phyloP scores from a whole-genome alignment of 92 coral and sea anemone genomes.

The Palythoa grandiflora region DNA sequence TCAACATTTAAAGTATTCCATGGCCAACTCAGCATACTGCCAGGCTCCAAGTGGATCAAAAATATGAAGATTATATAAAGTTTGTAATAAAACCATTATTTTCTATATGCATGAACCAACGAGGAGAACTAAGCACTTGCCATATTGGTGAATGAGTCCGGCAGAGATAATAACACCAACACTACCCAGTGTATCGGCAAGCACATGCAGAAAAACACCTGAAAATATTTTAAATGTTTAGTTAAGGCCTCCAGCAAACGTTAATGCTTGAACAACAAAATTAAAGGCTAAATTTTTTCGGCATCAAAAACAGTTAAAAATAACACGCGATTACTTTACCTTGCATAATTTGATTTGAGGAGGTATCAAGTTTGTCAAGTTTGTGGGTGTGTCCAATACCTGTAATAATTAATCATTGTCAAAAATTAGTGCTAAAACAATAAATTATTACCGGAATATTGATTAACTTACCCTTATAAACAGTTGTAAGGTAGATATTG shows the following conservation, averaged over 20 bases:
- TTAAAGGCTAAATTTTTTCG: no score
- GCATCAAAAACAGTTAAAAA: not conserved
- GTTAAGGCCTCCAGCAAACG: not conserved
- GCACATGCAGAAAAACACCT: slow-evolving; percentile 96
- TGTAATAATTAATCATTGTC: not conserved
- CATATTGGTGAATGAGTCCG: slow-evolving; percentile 93
- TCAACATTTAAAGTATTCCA: no score
- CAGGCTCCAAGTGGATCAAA: no score
- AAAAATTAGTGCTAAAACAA: not conserved
- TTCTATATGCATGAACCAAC: not conserved
- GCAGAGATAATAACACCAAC: slow-evolving; percentile 98
- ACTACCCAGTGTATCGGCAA: slow-evolving; percentile 99
- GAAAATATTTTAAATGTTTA: not conserved
- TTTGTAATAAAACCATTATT: no score
- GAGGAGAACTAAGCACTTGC: slow-evolving; percentile 45
- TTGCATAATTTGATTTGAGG: slow-evolving; percentile 94
- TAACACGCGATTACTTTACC: slow-evolving; percentile 67
- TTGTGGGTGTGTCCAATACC: slow-evolving; percentile 58
- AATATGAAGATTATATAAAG: no score
- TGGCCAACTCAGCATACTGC: no score
- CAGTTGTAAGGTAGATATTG: no score
- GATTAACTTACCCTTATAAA: no score
- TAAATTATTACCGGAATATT: not conserved
- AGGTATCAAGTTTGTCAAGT: slow-evolving; percentile 66
- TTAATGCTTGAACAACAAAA: not conserved